A percentile compares a stretch with the other conserved stretches of the same genome.
phyloP scores from a whole-genome alignment of 2,888 invertebrate genomes.

The Serrognathus titanus region DNA sequence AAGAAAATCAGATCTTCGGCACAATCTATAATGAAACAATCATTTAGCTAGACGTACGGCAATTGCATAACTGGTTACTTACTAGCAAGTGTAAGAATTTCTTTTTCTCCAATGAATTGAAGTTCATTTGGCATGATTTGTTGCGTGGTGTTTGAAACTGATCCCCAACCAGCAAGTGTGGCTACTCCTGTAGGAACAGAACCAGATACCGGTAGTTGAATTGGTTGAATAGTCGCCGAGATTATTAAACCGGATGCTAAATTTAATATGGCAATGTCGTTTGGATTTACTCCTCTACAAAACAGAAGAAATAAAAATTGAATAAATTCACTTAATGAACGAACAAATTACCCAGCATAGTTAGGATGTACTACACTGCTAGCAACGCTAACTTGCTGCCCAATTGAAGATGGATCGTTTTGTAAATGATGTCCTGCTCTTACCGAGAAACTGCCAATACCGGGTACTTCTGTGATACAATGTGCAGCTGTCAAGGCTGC shows the following conservation, averaged over 20 bases:
- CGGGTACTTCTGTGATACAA: slow-evolving; percentile 47
- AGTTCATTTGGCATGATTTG: slow-evolving; percentile 48
- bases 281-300: slow-evolving; percentile 35
- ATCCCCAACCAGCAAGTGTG: slow-evolving; percentile 52
- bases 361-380: slow-evolving; percentile 49
- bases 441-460: slow-evolving; percentile 30
- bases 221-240: slow-evolving; percentile 39
- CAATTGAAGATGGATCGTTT: slow-evolving; percentile 40
- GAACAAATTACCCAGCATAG: slow-evolving; percentile 47
- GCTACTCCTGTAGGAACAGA: slow-evolving; percentile 34
- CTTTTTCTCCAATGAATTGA: slow-evolving; percentile 45
- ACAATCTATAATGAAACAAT: slow-evolving; percentile 45
- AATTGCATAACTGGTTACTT: not conserved
- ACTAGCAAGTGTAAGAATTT: slow-evolving; percentile 8
- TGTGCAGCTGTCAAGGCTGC: slow-evolving; percentile 54
- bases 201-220: slow-evolving; percentile 39
- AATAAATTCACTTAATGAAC: too few relatives aligned
- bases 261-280: slow-evolving; percentile 53
- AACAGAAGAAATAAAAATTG: not conserved
- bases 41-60: too few relatives aligned
- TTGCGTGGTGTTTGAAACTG: slow-evolving; percentile 23
- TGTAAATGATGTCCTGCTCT: slow-evolving; percentile 51
- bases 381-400: slow-evolving; percentile 45
- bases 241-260: slow-evolving; percentile 39
- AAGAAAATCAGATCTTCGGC: slow-evolving; percentile 43